These are phyloP conservation scores for Drosophila melanica DNA, from an alignment of 1,140 invertebrate species.

Conservation along the genomic window DNA sequence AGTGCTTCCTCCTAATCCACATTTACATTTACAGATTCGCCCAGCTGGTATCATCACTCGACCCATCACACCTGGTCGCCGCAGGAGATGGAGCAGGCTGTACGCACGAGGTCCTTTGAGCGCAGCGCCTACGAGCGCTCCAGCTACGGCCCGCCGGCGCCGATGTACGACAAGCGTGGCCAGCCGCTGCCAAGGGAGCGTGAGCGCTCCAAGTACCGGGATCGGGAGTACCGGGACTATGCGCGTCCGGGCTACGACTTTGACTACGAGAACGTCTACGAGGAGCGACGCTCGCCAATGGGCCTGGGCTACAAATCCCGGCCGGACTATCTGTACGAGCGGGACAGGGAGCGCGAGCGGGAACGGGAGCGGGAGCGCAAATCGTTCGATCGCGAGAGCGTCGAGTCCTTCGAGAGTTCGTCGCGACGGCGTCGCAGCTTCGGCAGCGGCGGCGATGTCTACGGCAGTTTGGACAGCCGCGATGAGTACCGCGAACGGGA, in stretches of 20 bases:
- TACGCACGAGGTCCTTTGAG: constrained; percentile 73
- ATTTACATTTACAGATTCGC: constrained; percentile 55
- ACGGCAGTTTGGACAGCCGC: constrained; percentile 79
- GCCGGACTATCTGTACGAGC: constrained; percentile 71
- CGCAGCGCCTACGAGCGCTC: constrained; percentile 79
- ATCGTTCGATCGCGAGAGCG: constrained; percentile 82
- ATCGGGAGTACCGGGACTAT: constrained; percentile 73
- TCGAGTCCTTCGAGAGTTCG: constrained; percentile 82
- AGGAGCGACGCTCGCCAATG: constrained; percentile 73
- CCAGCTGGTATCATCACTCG: constrained; percentile 81
- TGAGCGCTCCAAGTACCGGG: constrained; percentile 59
- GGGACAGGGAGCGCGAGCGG: constrained; percentile 49
- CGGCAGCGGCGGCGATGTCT: constrained; percentile 81
- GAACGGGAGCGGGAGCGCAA: constrained; percentile 66
- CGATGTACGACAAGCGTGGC: constrained; percentile 80
- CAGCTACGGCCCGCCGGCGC: constrained; percentile 79
- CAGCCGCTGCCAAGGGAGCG: constrained; percentile 50
- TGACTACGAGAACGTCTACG: constrained; percentile 82
- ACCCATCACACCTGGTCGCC: constrained; percentile 83
- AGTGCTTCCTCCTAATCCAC: neutral
- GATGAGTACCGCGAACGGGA: constrained; percentile 77
- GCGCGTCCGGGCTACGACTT: constrained; percentile 77
- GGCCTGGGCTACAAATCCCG: constrained; percentile 55
- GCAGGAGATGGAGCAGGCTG: constrained; percentile 74
- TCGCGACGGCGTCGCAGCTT: constrained; percentile 74